These are phyloP conservation scores for Scolopax rusticola DNA, from an alignment of 2,797 vertebrate species.

Conservation along the genomic window DNA sequence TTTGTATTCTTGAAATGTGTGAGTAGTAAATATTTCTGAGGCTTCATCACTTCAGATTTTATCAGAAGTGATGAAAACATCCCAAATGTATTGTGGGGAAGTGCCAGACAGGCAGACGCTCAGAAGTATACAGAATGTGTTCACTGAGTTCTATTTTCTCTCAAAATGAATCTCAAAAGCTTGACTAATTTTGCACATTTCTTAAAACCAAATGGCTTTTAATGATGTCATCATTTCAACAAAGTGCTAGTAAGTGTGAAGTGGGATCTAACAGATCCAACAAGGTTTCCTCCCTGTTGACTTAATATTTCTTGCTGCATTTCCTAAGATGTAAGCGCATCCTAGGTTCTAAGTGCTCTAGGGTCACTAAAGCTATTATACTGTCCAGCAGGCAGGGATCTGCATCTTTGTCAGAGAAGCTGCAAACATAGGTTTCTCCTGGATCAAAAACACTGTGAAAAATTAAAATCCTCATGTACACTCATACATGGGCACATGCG, in stretches of 20 bases:
- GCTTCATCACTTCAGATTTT: neutral
- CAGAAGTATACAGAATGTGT: neutral
- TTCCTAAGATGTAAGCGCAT: neutral
- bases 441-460: neutral
- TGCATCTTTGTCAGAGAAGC: neutral
- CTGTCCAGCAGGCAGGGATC: neutral
- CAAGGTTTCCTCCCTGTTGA: neutral
- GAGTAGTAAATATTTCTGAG: conserved; percentile 18
- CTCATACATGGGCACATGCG: neutral
- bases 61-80: conserved; percentile 12
- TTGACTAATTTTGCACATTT: neutral
- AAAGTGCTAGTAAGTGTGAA: neutral
- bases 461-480: neutral
- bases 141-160: conserved; percentile 28
- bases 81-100: conserved; percentile 30
- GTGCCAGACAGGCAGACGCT: conserved; percentile 33
- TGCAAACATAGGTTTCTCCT: neutral
- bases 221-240: neutral
- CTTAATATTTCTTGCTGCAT: neutral
- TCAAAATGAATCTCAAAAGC: conserved; percentile 4
- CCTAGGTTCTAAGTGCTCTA: neutral
- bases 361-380: neutral
- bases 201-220: neutral
- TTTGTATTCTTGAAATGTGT: neutral
- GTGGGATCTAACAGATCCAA: neutral